These are phyloP conservation scores for Ametastegia equiseti DNA, from an alignment of 2,888 invertebrate genomes.

Conservation along the genomic window DNA sequence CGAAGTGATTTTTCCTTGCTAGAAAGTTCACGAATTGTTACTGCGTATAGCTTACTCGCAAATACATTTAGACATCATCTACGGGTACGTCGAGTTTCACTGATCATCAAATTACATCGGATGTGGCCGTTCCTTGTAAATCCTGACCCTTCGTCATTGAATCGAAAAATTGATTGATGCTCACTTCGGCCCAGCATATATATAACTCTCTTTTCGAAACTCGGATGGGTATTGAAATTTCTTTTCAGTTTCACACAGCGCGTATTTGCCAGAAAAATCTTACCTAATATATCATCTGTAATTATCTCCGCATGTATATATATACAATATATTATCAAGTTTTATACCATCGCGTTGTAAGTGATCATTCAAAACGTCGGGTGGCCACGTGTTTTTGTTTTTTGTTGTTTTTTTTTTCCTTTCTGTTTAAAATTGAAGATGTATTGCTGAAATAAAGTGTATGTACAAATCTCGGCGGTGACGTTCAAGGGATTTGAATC, in stretches of 20 bases:
- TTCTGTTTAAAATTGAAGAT: not conserved
- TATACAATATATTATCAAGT: not conserved
- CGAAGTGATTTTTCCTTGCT: not conserved
- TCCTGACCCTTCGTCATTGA: not conserved
- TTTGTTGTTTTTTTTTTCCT: too few relatives aligned
- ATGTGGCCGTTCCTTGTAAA: not conserved
- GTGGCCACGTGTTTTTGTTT: too few relatives aligned
- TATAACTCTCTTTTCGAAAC: not conserved
- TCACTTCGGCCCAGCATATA: not conserved
- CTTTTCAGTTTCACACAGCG: not conserved
- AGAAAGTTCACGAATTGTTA: not conserved
- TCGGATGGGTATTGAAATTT: not conserved
- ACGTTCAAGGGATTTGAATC: not conserved
- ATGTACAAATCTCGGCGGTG: not conserved
- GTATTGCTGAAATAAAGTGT: not conserved
- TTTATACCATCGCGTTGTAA: not conserved
- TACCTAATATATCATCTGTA: not conserved
- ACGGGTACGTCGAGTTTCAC: not conserved
- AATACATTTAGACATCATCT: not conserved
- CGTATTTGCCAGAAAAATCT: not conserved
- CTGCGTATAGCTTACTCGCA: not conserved
- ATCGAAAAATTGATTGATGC: not conserved
- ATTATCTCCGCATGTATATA: not conserved
- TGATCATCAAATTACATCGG: not conserved
- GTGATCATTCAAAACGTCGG: not conserved